Evolutionary conservation across 2,113 vertebrate species (phyloP).

Genomic region (Oreochromis aureus): DNA sequence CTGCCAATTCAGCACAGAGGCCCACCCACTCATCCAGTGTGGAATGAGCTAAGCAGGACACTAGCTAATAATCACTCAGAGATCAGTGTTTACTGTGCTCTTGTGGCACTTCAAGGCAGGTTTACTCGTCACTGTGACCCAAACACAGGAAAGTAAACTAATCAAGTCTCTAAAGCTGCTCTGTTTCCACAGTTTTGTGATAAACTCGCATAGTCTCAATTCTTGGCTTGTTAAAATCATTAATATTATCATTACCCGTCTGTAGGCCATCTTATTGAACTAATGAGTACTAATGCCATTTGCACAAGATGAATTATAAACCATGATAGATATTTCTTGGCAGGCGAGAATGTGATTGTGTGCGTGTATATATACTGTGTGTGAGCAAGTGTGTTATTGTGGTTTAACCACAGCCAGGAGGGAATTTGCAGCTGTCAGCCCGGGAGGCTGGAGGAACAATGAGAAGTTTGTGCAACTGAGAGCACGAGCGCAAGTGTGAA

Average conservation of each 20-base stretch:
- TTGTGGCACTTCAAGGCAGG: background rate
- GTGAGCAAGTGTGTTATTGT: background rate
- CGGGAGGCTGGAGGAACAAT: slow-evolving; percentile 44
- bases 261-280: background rate
- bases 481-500: slow-evolving; percentile 3
- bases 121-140: background rate
- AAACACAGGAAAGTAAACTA: background rate
- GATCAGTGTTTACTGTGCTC: background rate
- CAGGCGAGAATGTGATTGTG: background rate
- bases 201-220: background rate
- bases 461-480: slow-evolving; percentile 55
- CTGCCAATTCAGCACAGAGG: slow-evolving; percentile 27
- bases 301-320: slow-evolving; percentile 13
- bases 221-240: background rate
- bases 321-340: slow-evolving; percentile 27
- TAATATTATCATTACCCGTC: background rate
- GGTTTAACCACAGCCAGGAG: slow-evolving; percentile 10
- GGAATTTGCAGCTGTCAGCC: slow-evolving; percentile 64
- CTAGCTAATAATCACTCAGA: background rate
- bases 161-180: background rate
- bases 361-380: background rate
- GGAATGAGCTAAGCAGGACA: background rate
- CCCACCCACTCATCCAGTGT: slow-evolving; percentile 28
- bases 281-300: background rate
- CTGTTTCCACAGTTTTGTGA: background rate